phyloP scores from a whole-genome alignment of 2,797 vertebrate genomes.

The Labeo calbasu region DNA sequence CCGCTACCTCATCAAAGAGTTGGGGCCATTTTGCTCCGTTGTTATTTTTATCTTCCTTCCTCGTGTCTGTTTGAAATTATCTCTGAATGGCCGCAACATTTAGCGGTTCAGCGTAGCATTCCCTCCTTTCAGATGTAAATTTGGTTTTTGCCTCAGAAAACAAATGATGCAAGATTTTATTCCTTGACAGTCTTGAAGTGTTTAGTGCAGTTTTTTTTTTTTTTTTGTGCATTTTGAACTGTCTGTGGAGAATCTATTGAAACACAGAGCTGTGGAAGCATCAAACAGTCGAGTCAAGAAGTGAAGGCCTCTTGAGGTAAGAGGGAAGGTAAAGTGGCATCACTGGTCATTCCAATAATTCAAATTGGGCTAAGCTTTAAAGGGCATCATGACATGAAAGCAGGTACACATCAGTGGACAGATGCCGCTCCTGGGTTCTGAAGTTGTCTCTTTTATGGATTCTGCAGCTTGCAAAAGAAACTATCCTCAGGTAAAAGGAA shows the following conservation, averaged over 20 bases:
- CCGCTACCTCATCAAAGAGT: slow-evolving; percentile 58
- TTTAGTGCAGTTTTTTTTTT: slow-evolving; percentile 43
- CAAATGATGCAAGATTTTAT: slow-evolving; percentile 45
- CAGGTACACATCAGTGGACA: slow-evolving; percentile 72
- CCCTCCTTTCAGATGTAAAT: slow-evolving; percentile 62
- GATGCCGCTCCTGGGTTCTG: slow-evolving; percentile 65
- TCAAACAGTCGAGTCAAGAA: slow-evolving; percentile 60
- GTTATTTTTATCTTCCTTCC: slow-evolving; percentile 55
- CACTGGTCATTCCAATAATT: slow-evolving; percentile 73
- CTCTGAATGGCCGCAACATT: slow-evolving; percentile 56
- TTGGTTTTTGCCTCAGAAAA: slow-evolving; percentile 28
- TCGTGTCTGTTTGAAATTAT: slow-evolving; percentile 62
- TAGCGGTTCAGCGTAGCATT: slow-evolving; percentile 40
- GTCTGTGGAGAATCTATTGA: slow-evolving; percentile 36
- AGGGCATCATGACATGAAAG: slow-evolving; percentile 75
- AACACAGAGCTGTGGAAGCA: slow-evolving; percentile 47
- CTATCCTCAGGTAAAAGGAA: slow-evolving; percentile 62
- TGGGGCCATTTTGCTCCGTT: slow-evolving; percentile 51
- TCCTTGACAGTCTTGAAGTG: slow-evolving; percentile 35
- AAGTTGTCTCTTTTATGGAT: slow-evolving; percentile 68
- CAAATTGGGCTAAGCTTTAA: slow-evolving; percentile 72
- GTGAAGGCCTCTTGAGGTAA: slow-evolving; percentile 53
- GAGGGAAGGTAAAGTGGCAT: slow-evolving; percentile 70
- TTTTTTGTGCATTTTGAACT: slow-evolving; percentile 10
- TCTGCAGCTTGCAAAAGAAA: slow-evolving; percentile 65